phyloP scores from a whole-genome alignment of 2,888 invertebrate species.

The Pollenia labialis region DNA sequence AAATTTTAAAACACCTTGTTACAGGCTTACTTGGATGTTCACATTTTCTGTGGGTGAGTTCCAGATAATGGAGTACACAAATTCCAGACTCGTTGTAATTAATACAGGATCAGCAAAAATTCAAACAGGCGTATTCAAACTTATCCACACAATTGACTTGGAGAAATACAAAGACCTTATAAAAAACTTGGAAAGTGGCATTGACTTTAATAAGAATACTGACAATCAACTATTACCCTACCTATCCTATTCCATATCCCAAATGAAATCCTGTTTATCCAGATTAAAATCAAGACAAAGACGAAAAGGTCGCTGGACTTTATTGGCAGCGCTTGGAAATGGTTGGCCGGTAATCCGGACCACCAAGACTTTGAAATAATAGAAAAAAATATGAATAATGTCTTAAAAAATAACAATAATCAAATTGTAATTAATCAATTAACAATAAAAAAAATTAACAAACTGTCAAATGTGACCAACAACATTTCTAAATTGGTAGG shows the following conservation, averaged over 20 bases:
- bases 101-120: not conserved
- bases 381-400: slow-evolving; percentile 4
- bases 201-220: not conserved
- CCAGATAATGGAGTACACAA: not conserved
- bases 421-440: no score
- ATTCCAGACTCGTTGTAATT: not conserved
- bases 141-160: slow-evolving; percentile 22
- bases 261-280: slow-evolving; percentile 27
- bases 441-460: slow-evolving; percentile 33
- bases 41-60: not conserved
- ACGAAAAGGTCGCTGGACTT: slow-evolving; percentile 2
- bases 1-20: no score
- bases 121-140: slow-evolving; percentile 21
- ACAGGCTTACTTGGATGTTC: not conserved
- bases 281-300: slow-evolving; percentile 14
- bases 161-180: slow-evolving; percentile 6
- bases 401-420: no score
- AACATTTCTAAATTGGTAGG: slow-evolving; percentile 1
- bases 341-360: not conserved
- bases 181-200: not conserved
- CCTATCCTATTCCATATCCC: not conserved
- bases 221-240: not conserved
- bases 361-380: no score
- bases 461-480: slow-evolving; percentile 4
- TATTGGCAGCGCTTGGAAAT: slow-evolving; percentile 65